Evolutionary conservation across 2,888 invertebrate genomes (phyloP).

Genomic region (Merodon equestris): DNA sequence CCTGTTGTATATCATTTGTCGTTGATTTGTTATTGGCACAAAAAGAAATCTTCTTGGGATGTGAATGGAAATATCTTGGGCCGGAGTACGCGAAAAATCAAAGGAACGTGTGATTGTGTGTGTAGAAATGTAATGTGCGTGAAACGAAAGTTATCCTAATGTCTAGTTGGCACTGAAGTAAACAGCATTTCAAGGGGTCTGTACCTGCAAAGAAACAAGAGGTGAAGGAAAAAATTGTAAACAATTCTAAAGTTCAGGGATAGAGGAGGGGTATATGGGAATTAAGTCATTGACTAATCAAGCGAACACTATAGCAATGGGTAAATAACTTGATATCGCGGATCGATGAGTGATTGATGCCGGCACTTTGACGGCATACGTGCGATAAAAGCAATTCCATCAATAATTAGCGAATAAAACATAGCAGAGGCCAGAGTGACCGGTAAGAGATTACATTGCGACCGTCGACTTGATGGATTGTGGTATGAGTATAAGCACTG

Average conservation of each 20-base stretch:
- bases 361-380: slow-evolving; percentile 24
- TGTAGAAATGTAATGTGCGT: slow-evolving; percentile 14
- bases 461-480: no score
- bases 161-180: slow-evolving; percentile 57
- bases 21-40: slow-evolving; percentile 38
- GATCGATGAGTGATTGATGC: slow-evolving; percentile 37
- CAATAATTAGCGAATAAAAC: slow-evolving; percentile 12
- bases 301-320: background rate
- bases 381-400: slow-evolving; percentile 24
- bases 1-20: background rate
- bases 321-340: slow-evolving; percentile 20
- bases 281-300: no score
- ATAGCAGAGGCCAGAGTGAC: no score
- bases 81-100: no score
- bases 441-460: no score
- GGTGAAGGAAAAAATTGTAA: background rate
- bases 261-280: background rate
- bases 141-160: slow-evolving; percentile 36
- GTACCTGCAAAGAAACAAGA: slow-evolving; percentile 30
- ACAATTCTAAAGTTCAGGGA: background rate
- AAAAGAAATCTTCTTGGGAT: slow-evolving; percentile 5
- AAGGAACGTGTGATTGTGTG: slow-evolving; percentile 4
- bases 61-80: no score
- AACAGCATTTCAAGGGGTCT: slow-evolving; percentile 20
- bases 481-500: no score